Percentiles rank a stretch among this genome's conserved stretches.
Evolutionary conservation across 2,888 invertebrate species (phyloP).

Genomic region (Apomyelois bistriatella): DNA sequence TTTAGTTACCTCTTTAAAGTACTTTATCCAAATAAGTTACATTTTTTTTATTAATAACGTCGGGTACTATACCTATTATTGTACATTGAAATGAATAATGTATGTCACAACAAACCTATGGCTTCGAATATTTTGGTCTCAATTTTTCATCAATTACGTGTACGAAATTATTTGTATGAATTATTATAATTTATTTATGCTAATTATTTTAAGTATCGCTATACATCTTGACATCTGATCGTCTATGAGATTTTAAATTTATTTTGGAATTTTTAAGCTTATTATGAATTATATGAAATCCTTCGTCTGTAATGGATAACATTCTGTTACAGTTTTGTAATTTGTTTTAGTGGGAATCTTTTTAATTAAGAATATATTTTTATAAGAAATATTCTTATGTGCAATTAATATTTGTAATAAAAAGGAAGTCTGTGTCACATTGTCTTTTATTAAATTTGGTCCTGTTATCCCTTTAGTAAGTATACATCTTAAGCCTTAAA

Average conservation of each 20-base stretch:
- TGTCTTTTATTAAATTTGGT: constrained; percentile 29
- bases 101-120: constrained; percentile 23
- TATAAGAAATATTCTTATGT: constrained; percentile 76
- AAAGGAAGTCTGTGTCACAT: constrained; percentile 62
- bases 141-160: constrained; percentile 32
- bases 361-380: constrained; percentile 78
- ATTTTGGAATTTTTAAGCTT: constrained; percentile 15
- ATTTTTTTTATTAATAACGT: background rate
- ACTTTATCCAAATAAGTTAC: background rate
- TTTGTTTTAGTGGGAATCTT: constrained; percentile 70
- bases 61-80: constrained; percentile 11
- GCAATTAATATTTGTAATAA: constrained; percentile 78
- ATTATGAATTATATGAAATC: constrained; percentile 6
- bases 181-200: constrained; percentile 21
- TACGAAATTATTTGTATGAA: constrained; percentile 28
- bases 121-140: constrained; percentile 24
- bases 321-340: constrained; percentile 59
- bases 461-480: background rate
- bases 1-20: too few species aligned
- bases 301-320: constrained; percentile 14
- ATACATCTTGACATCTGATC: constrained; percentile 62
- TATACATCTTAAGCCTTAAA: too few species aligned
- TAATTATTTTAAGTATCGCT: constrained; percentile 16
- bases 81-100: constrained; percentile 20
- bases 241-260: constrained; percentile 9